These are phyloP conservation scores for Dendronephthya gigantea DNA, from an alignment of 64 coral and sea anemone species.

Conservation along the genomic window DNA sequence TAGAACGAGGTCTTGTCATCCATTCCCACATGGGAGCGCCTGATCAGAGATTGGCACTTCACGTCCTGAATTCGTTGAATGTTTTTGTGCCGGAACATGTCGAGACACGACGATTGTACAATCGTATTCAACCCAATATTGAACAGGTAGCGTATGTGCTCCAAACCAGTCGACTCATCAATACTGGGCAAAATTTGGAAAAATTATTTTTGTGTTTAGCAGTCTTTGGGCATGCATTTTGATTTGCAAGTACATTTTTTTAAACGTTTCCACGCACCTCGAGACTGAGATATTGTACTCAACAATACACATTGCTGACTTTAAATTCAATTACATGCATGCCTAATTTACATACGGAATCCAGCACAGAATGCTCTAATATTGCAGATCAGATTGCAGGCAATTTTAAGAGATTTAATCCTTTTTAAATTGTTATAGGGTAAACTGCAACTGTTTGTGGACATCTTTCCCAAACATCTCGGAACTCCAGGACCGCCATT, in stretches of 20 bases:
- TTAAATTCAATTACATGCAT: no score
- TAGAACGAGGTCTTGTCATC: constrained; percentile 45
- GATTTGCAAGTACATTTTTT: no score
- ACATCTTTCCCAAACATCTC: constrained; percentile 11
- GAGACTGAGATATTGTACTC: no score
- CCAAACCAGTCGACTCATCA: no score
- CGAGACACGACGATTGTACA: constrained; percentile 72
- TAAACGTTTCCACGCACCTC: no score
- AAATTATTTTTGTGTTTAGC: no score
- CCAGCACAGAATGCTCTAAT: no score
- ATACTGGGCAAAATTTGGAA: no score
- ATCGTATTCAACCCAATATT: constrained; percentile 52
- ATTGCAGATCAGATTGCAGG: no score
- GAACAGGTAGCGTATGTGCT: constrained; percentile 65
- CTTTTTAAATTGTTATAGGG: neutral
- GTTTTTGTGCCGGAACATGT: constrained; percentile 75
- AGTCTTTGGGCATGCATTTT: neutral
- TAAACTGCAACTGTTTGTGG: neutral
- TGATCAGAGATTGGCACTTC: constrained; percentile 61
- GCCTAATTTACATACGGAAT: no score
- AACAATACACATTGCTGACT: no score
- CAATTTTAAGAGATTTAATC: neutral
- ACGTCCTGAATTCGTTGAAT: constrained; percentile 67
- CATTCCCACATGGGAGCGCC: constrained; percentile 51
- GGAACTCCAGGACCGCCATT: constrained; percentile 22